A percentile compares a stretch with the other conserved stretches of the same genome.
phyloP scores from a whole-genome alignment of 2,113 vertebrate genomes.

The Pogonocichla stellata region DNA sequence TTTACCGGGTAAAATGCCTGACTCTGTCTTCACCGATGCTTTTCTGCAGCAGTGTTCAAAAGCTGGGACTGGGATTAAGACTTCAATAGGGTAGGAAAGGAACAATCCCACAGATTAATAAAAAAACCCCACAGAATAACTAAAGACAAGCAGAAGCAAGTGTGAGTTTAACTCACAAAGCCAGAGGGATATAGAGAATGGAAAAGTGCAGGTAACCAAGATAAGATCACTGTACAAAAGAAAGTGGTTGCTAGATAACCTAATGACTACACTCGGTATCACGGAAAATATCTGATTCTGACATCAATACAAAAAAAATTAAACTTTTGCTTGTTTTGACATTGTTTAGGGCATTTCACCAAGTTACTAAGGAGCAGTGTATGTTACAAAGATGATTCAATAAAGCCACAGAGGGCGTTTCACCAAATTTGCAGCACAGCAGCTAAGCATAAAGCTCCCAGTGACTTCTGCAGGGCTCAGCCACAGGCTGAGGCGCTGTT shows the following conservation, averaged over 20 bases:
- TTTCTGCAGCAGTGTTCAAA: neutral
- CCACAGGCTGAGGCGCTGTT: neutral
- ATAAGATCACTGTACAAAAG: neutral
- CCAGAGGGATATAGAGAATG: neutral
- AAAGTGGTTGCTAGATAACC: neutral
- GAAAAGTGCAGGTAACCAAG: neutral
- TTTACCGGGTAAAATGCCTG: neutral
- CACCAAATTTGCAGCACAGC: neutral
- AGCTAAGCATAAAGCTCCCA: neutral
- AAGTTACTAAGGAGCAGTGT: neutral
- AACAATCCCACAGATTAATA: neutral
- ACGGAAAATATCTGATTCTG: neutral
- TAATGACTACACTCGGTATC: neutral
- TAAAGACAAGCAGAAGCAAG: conserved; percentile 11
- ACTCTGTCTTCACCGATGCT: neutral
- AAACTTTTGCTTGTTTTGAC: neutral
- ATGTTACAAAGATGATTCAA: neutral
- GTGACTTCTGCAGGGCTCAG: neutral
- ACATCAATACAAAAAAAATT: neutral
- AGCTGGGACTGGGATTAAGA: neutral
- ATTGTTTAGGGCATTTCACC: neutral
- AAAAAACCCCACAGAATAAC: neutral
- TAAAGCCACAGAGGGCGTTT: neutral
- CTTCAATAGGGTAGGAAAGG: neutral
- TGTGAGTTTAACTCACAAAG: neutral